These are phyloP conservation scores for Okapia johnstoni DNA, from an alignment of 2,113 vertebrate species.

Conservation along the genomic window DNA sequence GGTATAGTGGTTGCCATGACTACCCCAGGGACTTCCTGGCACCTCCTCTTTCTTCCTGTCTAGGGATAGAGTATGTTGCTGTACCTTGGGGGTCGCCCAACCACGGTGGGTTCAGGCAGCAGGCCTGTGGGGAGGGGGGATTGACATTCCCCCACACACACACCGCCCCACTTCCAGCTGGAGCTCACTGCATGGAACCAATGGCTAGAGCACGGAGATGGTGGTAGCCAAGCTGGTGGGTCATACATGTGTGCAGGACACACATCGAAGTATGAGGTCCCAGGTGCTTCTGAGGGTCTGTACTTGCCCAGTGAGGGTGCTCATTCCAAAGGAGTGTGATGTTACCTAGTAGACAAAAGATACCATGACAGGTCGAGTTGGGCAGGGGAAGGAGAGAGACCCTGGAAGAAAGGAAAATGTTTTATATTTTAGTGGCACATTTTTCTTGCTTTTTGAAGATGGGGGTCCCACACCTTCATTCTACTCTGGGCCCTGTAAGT, in stretches of 20 bases:
- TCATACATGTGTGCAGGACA: rapidly evolving
- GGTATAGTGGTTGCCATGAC: background rate
- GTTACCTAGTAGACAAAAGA: background rate
- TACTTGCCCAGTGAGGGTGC: background rate
- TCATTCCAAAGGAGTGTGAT: background rate
- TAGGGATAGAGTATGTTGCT: background rate
- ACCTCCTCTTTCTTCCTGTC: background rate
- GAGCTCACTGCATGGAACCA: background rate
- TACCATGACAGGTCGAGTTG: too few species aligned
- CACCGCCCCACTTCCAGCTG: background rate
- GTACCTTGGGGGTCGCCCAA: background rate
- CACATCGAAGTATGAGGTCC: background rate
- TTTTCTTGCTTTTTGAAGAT: background rate
- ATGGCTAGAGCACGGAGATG: rapidly evolving
- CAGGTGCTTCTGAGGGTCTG: background rate
- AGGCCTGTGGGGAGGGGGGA: background rate
- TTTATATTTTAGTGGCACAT: background rate
- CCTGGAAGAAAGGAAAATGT: background rate
- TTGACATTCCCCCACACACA: rapidly evolving
- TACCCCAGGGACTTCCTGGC: too few species aligned
- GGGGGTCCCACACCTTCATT: background rate
- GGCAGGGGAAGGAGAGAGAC: background rate
- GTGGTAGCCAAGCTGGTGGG: background rate
- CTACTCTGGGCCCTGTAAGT: background rate
- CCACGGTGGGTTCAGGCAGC: background rate